Conservation (phyloP, 2,888 invertebrate species). For the Harpalus rufipes region DNA sequence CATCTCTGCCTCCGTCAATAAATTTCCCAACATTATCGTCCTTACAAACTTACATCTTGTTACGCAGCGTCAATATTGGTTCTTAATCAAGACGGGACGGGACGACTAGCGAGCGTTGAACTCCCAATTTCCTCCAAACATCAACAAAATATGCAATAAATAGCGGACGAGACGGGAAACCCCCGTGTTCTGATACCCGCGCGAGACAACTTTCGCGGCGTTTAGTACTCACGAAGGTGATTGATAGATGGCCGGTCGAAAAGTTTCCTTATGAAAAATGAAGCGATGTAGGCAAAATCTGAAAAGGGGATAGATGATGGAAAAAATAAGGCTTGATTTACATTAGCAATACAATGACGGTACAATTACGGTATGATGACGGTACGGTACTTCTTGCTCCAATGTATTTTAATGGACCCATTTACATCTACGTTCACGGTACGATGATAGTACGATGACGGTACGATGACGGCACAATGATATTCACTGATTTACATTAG, state of each 20-base stretch:
- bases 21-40: conserved; percentile 8
- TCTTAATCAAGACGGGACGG: conserved; percentile 2
- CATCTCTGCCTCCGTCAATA: conserved; percentile 23
- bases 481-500: no score
- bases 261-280: conserved; percentile 45
- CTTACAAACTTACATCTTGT: conserved; percentile 29
- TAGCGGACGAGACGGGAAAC: not conserved
- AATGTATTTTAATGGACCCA: no score
- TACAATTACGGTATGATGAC: no score
- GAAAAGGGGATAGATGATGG: not conserved
- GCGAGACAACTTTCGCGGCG: not conserved
- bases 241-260: conserved; percentile 29
- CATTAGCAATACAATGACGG: no score
- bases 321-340: no score
- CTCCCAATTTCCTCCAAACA: conserved; percentile 28
- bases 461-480: no score
- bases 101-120: not conserved
- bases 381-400: no score
- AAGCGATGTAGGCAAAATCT: no score
- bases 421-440: no score
- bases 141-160: conserved; percentile 49
- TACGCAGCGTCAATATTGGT: conserved; percentile 38
- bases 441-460: no score
- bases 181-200: not conserved
- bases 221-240: conserved; percentile 5